Conservation (phyloP, 2,113 vertebrate species). For the Oncorhynchus masou region DNA sequence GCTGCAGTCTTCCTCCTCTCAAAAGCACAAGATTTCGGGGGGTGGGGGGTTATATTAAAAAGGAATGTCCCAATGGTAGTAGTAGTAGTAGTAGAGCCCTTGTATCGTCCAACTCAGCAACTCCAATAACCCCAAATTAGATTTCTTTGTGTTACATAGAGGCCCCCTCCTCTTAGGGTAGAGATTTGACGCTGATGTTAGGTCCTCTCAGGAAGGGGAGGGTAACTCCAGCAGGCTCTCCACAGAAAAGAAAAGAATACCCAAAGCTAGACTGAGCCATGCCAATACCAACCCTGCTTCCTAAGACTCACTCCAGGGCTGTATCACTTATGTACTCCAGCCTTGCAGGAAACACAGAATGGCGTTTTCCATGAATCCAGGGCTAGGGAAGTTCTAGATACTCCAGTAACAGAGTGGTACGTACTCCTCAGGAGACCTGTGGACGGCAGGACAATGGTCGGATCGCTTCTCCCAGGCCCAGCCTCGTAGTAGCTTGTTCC, state of each 20-base stretch:
- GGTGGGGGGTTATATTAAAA: slow-evolving; percentile 64
- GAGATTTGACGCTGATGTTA: no score
- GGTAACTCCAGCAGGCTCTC: slow-evolving; percentile 51
- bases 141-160: slow-evolving; percentile 78
- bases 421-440: slow-evolving; percentile 39
- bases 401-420: slow-evolving; percentile 41
- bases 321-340: slow-evolving; percentile 66
- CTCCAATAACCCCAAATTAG: slow-evolving; percentile 78
- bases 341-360: slow-evolving; percentile 67
- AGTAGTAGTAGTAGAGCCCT: slow-evolving; percentile 70
- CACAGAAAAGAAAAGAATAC: slow-evolving; percentile 85
- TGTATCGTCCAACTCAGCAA: slow-evolving; percentile 72
- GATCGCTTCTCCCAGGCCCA: slow-evolving; percentile 39
- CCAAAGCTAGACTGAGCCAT: slow-evolving; percentile 72
- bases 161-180: slow-evolving; percentile 23
- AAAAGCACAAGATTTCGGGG: slow-evolving; percentile 15
- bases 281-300: slow-evolving; percentile 48
- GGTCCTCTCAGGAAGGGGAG: slow-evolving; percentile 66
- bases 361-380: slow-evolving; percentile 72
- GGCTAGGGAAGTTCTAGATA: slow-evolving; percentile 39
- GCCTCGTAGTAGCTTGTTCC: slow-evolving; percentile 32
- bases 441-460: slow-evolving; percentile 47
- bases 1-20: slow-evolving; percentile 15
- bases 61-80: slow-evolving; percentile 58
- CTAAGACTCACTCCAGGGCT: slow-evolving; percentile 67